Base-by-base conservation (phyloP, 2,888 invertebrate species). In the Gastracanthus pulcherrimus region DNA sequence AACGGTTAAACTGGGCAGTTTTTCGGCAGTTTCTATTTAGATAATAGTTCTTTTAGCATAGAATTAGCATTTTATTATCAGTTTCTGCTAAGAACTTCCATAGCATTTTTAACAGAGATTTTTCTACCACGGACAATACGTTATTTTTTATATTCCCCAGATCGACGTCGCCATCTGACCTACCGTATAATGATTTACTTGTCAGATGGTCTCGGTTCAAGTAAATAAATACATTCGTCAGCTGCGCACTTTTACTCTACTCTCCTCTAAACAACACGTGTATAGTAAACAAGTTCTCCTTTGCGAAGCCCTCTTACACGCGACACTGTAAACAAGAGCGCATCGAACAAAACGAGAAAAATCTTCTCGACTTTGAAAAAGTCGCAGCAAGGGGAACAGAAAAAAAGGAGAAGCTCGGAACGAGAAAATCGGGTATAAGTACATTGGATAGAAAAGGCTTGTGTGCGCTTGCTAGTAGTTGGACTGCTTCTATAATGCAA, bases 301-400 rank as follows among this genome's bases (percentile, higher is more conserved):
- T 70, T 48, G 3, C 36, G 55, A 29, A 55, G 34, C 62, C 23
- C 51, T 70, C 70, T 80, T 41, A 45, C 26, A 13, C 5, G 13
- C 38, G 45, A 4, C 34, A 60, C 19, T 80, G 80, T 80, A 80
- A 80, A 80, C 80, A 80, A 80, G n/a, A 36, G 75, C 70, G 19
- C 34, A 38, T 38, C 38, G 19, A 38, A 41, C 26, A 74, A 72
- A 41, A 69, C 64, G 23, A n/a, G n/a, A n/a, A n/a, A n/a, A n/a
- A n/a, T n/a, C n/a, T n/a, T n/a, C n/a, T n/a, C n/a, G n/a, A n/a
- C 38, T 29, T 51, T n/a, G 67, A 74, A 74, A 79, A 67, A 66
- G 67, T 74, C 72, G 26, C 66, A 67, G 9, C 67, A 45, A 60
- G 51, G 66, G 60, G 69, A 34, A 29, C 31, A 2, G 34, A 66